A percentile compares a stretch with the other conserved stretches of the same genome.
Evolutionary conservation across 1,140 invertebrate species (phyloP).

Genomic region (Zaprionus davidi): DNA sequence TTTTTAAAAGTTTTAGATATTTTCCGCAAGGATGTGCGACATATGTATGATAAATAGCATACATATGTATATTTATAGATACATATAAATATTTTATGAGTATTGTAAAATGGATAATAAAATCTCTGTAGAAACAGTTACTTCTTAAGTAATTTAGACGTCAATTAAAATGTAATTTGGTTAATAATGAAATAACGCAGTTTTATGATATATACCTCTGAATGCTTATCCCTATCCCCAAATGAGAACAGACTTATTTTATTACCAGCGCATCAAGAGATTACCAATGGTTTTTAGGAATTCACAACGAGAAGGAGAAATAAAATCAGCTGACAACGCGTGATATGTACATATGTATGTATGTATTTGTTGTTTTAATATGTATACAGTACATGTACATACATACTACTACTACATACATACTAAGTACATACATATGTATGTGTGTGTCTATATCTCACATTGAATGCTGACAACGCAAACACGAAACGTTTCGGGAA

Average conservation of each 20-base stretch:
- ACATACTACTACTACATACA: no score
- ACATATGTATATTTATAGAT: no score
- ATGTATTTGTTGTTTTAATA: not conserved
- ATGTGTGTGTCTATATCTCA: not conserved
- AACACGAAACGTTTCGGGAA: slow-evolving; percentile 68
- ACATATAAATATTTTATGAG: not conserved
- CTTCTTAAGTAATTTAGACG: not conserved
- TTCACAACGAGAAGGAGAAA: not conserved
- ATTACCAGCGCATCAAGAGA: not conserved
- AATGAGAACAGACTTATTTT: not conserved
- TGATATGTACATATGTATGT: not conserved
- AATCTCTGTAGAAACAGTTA: not conserved
- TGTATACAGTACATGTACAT: no score
- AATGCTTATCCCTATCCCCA: not conserved
- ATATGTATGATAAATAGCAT: no score
- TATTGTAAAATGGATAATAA: not conserved
- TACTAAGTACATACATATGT: not conserved
- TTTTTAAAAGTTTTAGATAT: no score
- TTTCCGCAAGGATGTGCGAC: no score
- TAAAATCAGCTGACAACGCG: slow-evolving; percentile 4
- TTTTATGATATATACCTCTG: not conserved
- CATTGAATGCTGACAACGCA: slow-evolving; percentile 11
- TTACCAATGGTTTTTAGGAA: not conserved
- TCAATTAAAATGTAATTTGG: not conserved
- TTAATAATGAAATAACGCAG: not conserved